Evolutionary conservation across 1,140 invertebrate genomes (phyloP), one percentile per base, ranked within the genome.

Genomic region (Tribolium madens): DNA sequence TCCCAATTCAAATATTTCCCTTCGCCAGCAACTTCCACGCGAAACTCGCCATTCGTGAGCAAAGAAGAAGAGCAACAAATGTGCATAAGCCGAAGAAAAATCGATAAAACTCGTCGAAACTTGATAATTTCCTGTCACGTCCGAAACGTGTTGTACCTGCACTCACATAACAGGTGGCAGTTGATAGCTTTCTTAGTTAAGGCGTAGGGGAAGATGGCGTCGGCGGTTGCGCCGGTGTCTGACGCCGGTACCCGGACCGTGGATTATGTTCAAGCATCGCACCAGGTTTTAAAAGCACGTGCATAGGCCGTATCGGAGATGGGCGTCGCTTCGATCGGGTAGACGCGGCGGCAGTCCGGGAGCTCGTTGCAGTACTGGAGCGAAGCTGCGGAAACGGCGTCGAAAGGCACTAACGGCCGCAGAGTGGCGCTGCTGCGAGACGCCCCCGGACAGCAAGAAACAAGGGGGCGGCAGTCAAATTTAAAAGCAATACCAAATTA

Each of bases 321-420:
- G 57, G 21, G 17, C 26, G 60, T 69, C 14, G 60, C 14, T 69
- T 69, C 60, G 60, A 14, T 69, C 13, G 26, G 1, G 26, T 1
- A 10, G 17, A 26, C 9, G 42, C 69, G 69, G 42, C 42, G 14
- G 69, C 69, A 36, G 18, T 68, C 68, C 73, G 18, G 73, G 73
- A 64, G 57, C 68, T 46, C 36, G 74, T 48, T 53, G 71, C 60
- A 64, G 74, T 76, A 76, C 74, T 76, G 74, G 74, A 69, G 36
- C 42, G 26, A 53, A 48, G 60, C 31, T 50, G 46, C 46, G 60
- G 46, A 14, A 36, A 70, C 18, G 48, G 9, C 36, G 60, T 26
- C 36, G 33, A 52, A 31, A 53, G 52, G 26, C 46, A 17, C 48
- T 64, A 21, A 64, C 60, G 36, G 73, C 42, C 64, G 48, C 69